Evolutionary conservation across 2,888 invertebrate species (phyloP).

Genomic region (Dolichopus griseipennis): DNA sequence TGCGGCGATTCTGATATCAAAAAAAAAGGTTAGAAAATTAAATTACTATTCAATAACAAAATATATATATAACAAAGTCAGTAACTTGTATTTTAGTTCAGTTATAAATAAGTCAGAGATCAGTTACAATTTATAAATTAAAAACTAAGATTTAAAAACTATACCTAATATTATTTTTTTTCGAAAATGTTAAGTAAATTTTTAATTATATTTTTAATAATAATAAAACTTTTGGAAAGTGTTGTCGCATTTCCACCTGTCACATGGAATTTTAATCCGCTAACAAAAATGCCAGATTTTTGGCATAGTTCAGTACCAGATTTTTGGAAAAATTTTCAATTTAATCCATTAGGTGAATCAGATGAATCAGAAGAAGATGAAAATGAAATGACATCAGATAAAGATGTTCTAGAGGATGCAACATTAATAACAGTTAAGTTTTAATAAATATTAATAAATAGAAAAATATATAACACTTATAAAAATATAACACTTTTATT

Average conservation of each 20-base stretch:
- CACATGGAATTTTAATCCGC: not conserved
- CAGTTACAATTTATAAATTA: too few species aligned
- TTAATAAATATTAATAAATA: too few species aligned
- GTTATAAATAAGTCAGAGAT: too few species aligned
- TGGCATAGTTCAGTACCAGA: not conserved
- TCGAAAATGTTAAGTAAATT: too few species aligned
- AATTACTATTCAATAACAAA: too few species aligned
- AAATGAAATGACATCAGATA: not conserved
- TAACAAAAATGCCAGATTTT: not conserved
- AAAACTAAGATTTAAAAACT: too few species aligned
- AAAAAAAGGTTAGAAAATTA: too few species aligned
- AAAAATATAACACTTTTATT: not conserved
- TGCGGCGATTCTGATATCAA: too few species aligned
- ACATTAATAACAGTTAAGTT: constrained; percentile 37
- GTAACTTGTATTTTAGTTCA: too few species aligned
- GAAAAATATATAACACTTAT: not conserved
- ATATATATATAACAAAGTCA: too few species aligned
- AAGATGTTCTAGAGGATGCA: constrained; percentile 39
- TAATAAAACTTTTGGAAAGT: not conserved
- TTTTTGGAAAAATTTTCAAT: not conserved
- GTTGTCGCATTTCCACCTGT: not conserved
- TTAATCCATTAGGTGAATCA: not conserved
- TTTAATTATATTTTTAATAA: not conserved
- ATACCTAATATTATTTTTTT: too few species aligned
- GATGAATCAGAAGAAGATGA: not conserved